Base-by-base conservation (phyloP, 2,113 vertebrate species). In the Callospermophilus lateralis region DNA sequence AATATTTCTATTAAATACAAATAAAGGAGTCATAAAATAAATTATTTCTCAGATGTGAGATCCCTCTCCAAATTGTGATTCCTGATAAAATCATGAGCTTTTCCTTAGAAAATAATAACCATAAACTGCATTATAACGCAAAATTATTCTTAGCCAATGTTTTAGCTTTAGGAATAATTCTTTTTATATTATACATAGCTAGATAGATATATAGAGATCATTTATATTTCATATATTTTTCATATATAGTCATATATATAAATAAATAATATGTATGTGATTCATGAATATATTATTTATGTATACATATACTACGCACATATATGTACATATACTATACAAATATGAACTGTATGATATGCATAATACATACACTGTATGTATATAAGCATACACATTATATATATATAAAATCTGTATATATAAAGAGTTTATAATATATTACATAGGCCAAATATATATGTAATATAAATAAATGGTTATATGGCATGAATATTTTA, bases 1-100 rank as follows among this genome's bases (percentile, higher is more conserved):
- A 84, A 53, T 89, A 93, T n/a, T 67, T 93, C 24, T 76, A 86
- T 30, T 91, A 67, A 96, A 87, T 42, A 97, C 70, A 89, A 87
- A 72, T 86, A 83, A 95, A 81, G 4, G 37, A 63, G 53, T 94
- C 34, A 86, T 85, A 95, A 97, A 84, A 81, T 58, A 86, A 85
- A 74, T 84, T 63, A 80, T 20, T 55, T 39, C 42, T 83, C 51
- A 53, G 53, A 85, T 7, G 85, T 93, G 48, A 93, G 70, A 28
- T 9, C 15, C 30, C 30, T 37, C 51, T 17, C 67, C 4, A 34
- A 92, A 89, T 15, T 84, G 42, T 28, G 42, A 87, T 72, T 94
- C 89, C 39, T 84, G 42, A 94, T 84, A 93, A 80, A 97, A 83
- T 16, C 19, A 13, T 63, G 37, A 85, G 22, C 1, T 78, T 45